A percentile compares a stretch with the other conserved stretches of the same genome.
Evolutionary conservation across 2,797 vertebrate genomes (phyloP).

Genomic region (Periparus ater): DNA sequence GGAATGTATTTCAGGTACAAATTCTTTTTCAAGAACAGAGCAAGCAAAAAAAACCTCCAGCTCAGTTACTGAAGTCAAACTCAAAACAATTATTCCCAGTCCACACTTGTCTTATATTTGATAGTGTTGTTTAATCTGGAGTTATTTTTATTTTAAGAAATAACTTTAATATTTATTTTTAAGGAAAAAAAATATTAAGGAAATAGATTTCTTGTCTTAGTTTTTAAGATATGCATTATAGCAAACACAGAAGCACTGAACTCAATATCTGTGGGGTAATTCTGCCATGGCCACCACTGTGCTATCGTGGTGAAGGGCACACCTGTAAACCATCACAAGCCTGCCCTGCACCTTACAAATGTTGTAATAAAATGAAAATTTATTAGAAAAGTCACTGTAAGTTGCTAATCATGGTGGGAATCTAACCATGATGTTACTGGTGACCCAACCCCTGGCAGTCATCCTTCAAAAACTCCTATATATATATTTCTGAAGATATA

Average conservation of each 20-base stretch:
- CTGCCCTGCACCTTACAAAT: conserved; percentile 64
- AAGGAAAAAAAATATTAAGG: neutral
- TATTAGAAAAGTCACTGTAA: conserved; percentile 85
- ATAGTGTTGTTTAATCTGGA: neutral
- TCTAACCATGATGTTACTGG: conserved; percentile 83
- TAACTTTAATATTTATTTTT: neutral
- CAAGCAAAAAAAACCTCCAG: neutral
- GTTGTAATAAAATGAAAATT: conserved; percentile 82
- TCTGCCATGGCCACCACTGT: neutral
- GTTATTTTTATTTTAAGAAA: neutral
- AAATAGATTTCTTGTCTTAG: neutral
- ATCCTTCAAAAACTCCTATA: conserved; percentile 70
- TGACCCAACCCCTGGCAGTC: conserved; percentile 78
- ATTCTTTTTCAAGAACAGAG: neutral
- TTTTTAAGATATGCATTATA: neutral
- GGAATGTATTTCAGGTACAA: neutral
- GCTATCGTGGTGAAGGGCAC: neutral
- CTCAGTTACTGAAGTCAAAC: neutral
- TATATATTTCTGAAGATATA: conserved; percentile 63
- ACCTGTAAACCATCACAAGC: neutral
- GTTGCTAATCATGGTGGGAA: conserved; percentile 79
- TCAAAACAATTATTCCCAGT: neutral
- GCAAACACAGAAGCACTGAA: neutral
- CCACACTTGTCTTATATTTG: neutral
- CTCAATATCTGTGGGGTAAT: neutral